Evolutionary conservation across 1,140 invertebrate species (phyloP).

Genomic region (Drosophila arawakana): DNA sequence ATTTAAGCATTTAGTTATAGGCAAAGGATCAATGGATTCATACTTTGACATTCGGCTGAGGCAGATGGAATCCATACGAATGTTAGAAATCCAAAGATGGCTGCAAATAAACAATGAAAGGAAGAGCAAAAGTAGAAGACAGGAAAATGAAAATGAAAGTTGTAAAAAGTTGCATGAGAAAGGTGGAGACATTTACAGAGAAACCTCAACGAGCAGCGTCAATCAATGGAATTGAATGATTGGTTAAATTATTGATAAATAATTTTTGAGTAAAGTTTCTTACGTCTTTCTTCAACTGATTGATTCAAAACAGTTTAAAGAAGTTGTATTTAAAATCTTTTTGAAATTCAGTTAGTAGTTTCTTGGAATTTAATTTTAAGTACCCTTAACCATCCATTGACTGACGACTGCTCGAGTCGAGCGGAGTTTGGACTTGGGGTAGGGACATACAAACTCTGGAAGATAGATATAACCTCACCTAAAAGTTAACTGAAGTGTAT

Average conservation of each 20-base stretch:
- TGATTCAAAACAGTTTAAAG: background rate
- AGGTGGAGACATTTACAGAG: constrained; percentile 21
- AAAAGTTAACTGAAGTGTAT: constrained; percentile 18
- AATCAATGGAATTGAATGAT: background rate
- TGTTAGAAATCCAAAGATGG: constrained; percentile 84
- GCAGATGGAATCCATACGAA: constrained; percentile 84
- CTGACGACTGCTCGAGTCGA: constrained; percentile 3
- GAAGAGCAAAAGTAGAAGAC: constrained; percentile 80
- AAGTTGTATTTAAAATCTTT: background rate
- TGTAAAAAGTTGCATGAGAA: constrained; percentile 39
- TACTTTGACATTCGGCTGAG: constrained; percentile 85
- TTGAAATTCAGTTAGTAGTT: background rate
- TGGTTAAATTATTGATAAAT: background rate
- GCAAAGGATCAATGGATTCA: constrained; percentile 74
- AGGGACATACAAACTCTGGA: constrained; percentile 26
- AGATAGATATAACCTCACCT: constrained; percentile 21
- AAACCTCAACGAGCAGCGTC: constrained; percentile 20
- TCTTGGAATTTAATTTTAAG: background rate
- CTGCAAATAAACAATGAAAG: constrained; percentile 83
- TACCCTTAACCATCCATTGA: constrained; percentile 12
- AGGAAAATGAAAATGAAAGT: constrained; percentile 70
- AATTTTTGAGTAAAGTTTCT: background rate
- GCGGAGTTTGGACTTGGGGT: constrained; percentile 8
- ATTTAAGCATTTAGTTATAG: constrained; percentile 65
- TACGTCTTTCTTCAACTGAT: background rate